These are phyloP conservation scores for Brachyistius frenatus DNA, from an alignment of 2,113 vertebrate genomes.

Conservation along the genomic window DNA sequence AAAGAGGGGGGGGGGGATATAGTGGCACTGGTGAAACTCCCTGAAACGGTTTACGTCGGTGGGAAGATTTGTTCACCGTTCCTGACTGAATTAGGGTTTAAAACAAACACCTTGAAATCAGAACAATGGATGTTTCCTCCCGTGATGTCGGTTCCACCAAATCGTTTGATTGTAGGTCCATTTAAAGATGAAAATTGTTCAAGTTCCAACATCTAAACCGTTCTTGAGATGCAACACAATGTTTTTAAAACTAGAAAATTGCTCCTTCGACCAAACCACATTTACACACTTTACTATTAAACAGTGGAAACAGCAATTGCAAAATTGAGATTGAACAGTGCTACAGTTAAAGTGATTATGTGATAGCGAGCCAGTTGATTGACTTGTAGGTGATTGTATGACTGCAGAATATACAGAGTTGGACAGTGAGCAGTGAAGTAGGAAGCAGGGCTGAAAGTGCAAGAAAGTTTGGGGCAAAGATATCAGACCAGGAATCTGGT, in stretches of 20 bases:
- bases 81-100: constrained; percentile 25
- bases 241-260: neutral
- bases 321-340: constrained; percentile 29
- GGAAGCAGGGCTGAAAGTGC: constrained; percentile 76
- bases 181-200: constrained; percentile 33
- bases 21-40: constrained; percentile 22
- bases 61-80: constrained; percentile 10
- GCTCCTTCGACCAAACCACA: constrained; percentile 13
- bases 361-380: constrained; percentile 26
- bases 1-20: too few relatives aligned
- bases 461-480: constrained; percentile 64
- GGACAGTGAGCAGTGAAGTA: constrained; percentile 21
- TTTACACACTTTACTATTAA: constrained; percentile 18
- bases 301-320: constrained; percentile 2
- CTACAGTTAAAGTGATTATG: constrained; percentile 35
- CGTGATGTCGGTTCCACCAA: neutral
- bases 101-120: constrained; percentile 7
- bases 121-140: neutral
- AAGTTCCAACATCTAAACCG: constrained; percentile 3
- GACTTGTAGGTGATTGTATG: constrained; percentile 61
- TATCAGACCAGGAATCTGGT: constrained; percentile 16
- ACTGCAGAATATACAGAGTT: constrained; percentile 28
- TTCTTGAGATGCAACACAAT: constrained; percentile 26
- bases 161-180: constrained; percentile 5
- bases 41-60: constrained; percentile 26